phyloP scores from a whole-genome alignment of 2,888 invertebrate genomes.

The Nipponacmea schrenckii region DNA sequence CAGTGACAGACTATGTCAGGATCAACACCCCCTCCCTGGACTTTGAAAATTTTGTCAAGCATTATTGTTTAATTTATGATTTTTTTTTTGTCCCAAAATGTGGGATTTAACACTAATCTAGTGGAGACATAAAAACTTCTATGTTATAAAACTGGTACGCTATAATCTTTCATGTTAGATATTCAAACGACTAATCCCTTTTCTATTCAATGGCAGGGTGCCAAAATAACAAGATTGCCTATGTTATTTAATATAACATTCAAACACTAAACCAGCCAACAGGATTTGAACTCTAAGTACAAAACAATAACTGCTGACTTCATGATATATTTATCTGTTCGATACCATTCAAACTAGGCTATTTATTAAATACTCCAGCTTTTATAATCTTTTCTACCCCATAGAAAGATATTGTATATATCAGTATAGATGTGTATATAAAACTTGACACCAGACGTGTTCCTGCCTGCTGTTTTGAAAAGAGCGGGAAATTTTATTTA shows the following conservation, averaged over 20 bases:
- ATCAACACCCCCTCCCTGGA: too few relatives aligned
- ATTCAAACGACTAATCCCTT: too few relatives aligned
- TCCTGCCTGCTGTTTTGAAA: neutral
- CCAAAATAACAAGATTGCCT: neutral
- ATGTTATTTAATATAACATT: constrained; percentile 1
- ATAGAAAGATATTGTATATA: neutral
- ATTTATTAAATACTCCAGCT: neutral
- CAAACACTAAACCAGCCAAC: neutral
- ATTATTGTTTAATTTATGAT: too few relatives aligned
- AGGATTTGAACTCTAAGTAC: constrained; percentile 4
- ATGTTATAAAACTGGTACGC: too few relatives aligned
- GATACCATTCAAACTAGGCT: neutral
- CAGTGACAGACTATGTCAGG: too few relatives aligned
- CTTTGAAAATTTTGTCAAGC: too few relatives aligned
- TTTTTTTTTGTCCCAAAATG: too few relatives aligned
- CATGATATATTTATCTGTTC: neutral
- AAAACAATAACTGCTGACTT: constrained; percentile 1
- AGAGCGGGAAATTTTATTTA: neutral
- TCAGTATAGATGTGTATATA: neutral
- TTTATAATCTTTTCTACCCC: neutral
- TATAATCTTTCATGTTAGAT: too few relatives aligned
- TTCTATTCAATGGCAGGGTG: neutral
- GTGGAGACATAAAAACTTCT: too few relatives aligned
- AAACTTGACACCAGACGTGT: neutral
- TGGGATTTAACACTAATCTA: too few relatives aligned